Evolutionary conservation across 2,113 vertebrate species (phyloP), one percentile per base, ranked within the genome.

Genomic region (Redunca redunca): DNA sequence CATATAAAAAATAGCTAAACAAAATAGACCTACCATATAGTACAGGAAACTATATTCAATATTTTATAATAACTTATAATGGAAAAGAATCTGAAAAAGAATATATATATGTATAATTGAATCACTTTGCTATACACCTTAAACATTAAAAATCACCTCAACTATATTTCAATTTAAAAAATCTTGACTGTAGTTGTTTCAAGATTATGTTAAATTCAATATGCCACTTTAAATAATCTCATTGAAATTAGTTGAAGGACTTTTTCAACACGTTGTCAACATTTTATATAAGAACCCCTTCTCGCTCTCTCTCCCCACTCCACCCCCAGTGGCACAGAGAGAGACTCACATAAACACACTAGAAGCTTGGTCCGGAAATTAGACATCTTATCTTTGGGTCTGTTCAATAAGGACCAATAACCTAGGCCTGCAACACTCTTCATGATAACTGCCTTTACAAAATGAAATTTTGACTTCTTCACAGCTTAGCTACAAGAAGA

Each of bases 391-490:
- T 99, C 99, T 98, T 96, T 91, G n/a, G 94, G 97, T 97, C 96
- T 94, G 96, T 98, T 99, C 99, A 99, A 99, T 99, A 98, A 99
- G 98, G 98, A 98, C 98, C 99, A 99, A 99, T 99, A 99, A 99
- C 98, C 97, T 97, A 97, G 96, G 97, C 98, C 98, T 97, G 98
- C 97, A 90, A 92, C 50, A 98, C 95, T 98, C 97, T 93, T 98
- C 97, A 97, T 98, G 98, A 99, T 99, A 99, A 99, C 99, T 99
- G 98, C 92, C 98, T 98, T 98, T 98, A 99, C 98, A 99, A 99
- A 99, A 99, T 99, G 98, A 99, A 99, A 99, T 99, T 99, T 98
- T 99, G 98, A 99, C 99, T 99, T 98, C 98, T 98, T 98, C 99
- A 96, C 97, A 98, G 98, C 97, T 98, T 98, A 98, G 98, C 97